A percentile compares a stretch with the other conserved stretches of the same genome.
Conservation (phyloP, 2,888 invertebrate species). For the Salpingus planirostris region DNA sequence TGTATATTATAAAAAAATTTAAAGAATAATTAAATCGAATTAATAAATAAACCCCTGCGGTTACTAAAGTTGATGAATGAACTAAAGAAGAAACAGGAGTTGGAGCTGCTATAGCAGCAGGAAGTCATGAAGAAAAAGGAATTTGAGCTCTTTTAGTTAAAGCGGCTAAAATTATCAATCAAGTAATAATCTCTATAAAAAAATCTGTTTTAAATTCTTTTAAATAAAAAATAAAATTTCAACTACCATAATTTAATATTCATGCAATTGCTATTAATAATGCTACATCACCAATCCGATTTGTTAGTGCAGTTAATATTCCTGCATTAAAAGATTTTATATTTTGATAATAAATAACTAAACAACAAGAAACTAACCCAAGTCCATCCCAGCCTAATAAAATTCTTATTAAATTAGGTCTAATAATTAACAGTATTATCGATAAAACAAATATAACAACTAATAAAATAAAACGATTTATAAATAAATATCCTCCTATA, state of each 20-base stretch:
- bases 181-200: conserved; percentile 40
- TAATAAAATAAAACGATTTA: conserved; percentile 56
- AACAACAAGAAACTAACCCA: conserved; percentile 63
- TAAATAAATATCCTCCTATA: conserved; percentile 49
- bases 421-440: conserved; percentile 59
- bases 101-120: conserved; percentile 68
- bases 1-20: conserved; percentile 37
- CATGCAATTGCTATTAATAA: conserved; percentile 45
- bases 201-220: conserved; percentile 43
- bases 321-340: conserved; percentile 59
- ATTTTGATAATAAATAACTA: conserved; percentile 65
- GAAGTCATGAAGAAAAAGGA: conserved; percentile 69
- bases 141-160: conserved; percentile 74
- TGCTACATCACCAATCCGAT: conserved; percentile 65
- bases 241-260: conserved; percentile 33
- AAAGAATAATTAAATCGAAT: conserved; percentile 57
- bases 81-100: conserved; percentile 61
- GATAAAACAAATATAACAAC: conserved; percentile 58
- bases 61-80: conserved; percentile 71
- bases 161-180: conserved; percentile 47
- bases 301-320: conserved; percentile 61
- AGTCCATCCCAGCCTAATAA: conserved; percentile 36
- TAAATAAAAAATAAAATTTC: conserved; percentile 33
- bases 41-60: conserved; percentile 62
- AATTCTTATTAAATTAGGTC: conserved; percentile 29